A percentile compares a stretch with the other conserved stretches of the same genome.
These are phyloP conservation scores for Stenodera caucasica DNA, from an alignment of 2,888 invertebrate genomes.

Conservation along the genomic window DNA sequence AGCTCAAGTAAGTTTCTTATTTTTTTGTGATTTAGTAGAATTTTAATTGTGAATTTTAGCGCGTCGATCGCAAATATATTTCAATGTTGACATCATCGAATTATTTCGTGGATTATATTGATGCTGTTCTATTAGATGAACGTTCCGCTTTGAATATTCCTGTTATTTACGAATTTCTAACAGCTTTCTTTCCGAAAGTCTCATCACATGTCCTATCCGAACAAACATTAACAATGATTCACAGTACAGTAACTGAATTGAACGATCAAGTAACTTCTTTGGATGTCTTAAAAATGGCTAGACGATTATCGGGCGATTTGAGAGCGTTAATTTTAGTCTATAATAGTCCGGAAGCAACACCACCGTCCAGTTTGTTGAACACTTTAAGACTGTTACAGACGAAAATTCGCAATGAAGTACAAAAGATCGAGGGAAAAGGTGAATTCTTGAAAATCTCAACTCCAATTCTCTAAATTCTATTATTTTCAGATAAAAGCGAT, in stretches of 20 bases:
- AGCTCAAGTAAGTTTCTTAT: slow-evolving; percentile 61
- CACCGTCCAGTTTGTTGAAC: slow-evolving; percentile 46
- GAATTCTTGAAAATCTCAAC: background rate
- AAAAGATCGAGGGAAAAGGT: slow-evolving; percentile 45
- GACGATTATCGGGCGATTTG: slow-evolving; percentile 60
- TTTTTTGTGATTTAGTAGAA: background rate
- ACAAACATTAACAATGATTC: slow-evolving; percentile 63
- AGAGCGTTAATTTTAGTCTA: slow-evolving; percentile 63
- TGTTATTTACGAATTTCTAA: slow-evolving; percentile 84
- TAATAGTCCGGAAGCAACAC: slow-evolving; percentile 53
- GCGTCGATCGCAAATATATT: slow-evolving; percentile 78
- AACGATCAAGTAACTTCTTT: slow-evolving; percentile 59
- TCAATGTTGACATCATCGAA: slow-evolving; percentile 79
- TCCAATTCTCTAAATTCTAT: background rate
- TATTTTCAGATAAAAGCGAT: slow-evolving; percentile 31
- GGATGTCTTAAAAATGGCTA: slow-evolving; percentile 58
- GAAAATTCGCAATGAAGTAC: slow-evolving; percentile 47
- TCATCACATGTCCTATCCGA: slow-evolving; percentile 64
- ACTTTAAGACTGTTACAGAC: slow-evolving; percentile 49
- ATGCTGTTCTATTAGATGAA: slow-evolving; percentile 87
- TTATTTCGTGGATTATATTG: slow-evolving; percentile 86
- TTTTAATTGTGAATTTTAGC: slow-evolving; percentile 56
- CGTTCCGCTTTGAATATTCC: slow-evolving; percentile 81
- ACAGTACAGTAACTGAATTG: slow-evolving; percentile 64
- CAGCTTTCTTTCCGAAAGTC: slow-evolving; percentile 85